Evolutionary conservation across 2,888 invertebrate species (phyloP), one percentile per base, ranked within the genome.

Genomic region (Drepanosiphum platanoidis): DNA sequence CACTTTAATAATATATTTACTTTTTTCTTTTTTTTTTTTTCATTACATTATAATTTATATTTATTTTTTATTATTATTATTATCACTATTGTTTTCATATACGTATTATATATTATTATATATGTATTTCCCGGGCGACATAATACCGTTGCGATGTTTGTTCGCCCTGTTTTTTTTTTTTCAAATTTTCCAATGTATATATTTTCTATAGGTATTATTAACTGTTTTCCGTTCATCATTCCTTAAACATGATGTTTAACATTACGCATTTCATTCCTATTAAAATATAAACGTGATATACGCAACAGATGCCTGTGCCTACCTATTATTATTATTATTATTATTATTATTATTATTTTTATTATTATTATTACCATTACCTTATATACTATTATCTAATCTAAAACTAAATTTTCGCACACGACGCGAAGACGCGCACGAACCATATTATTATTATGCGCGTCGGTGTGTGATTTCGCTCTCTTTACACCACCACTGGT

Each of bases 1-100:
- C 30, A 72, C 18, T 72, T 30, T 32, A 32, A 52, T 11, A 74
- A 74, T 74, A 74, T 74, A 74, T 74, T n/a, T n/a, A n/a, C n/a
- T n/a, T n/a, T n/a, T n/a, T n/a, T n/a, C n/a, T n/a, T n/a, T n/a
- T n/a, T n/a, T n/a, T n/a, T 22, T 32, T 7, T 46, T 64, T 64
- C 52, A 52, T 71, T 71, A 39, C 39, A 42, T 74, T 30, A 46
- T 42, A 30, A 32, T 32, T 74, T 46, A 11, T 74, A 52, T 32
- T 74, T 52, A n/a, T 52, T 3, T 46, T 22, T 30, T 72, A 30
- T 72, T 27, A 7, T 72, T 72, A 46, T 46, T 30, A 15, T 46
- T n/a, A n/a, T n/a, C n/a, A n/a, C n/a, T n/a, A n/a, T n/a, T n/a
- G n/a, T n/a, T n/a, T n/a, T n/a, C n/a, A n/a, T n/a, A n/a, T n/a